phyloP scores from a whole-genome alignment of 2,113 vertebrate genomes.

The Megaptera novaeangliae region DNA sequence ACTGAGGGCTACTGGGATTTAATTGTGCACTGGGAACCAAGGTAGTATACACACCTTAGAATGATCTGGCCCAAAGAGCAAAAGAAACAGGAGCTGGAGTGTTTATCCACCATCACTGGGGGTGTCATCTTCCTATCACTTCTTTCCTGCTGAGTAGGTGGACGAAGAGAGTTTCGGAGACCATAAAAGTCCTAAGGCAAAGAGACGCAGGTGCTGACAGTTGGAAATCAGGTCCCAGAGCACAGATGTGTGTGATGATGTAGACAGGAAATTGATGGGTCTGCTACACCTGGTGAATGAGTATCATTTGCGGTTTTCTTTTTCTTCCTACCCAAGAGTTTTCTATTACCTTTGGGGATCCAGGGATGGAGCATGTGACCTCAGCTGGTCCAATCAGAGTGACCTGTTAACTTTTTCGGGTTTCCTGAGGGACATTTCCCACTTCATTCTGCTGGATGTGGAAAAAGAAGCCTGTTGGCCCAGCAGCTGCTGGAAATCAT shows the following conservation, averaged over 20 bases:
- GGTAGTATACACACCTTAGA: not conserved
- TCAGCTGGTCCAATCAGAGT: not conserved
- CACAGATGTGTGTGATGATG: not conserved
- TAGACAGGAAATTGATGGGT: not conserved
- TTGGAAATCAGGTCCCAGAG: not conserved
- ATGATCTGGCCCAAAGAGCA: not conserved
- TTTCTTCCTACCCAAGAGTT: not conserved
- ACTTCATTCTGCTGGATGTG: not conserved
- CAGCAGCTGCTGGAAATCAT: not conserved
- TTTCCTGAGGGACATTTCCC: not conserved
- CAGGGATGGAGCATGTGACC: not conserved
- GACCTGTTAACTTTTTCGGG: not conserved
- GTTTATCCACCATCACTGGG: not conserved
- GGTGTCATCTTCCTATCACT: not conserved
- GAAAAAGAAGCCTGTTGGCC: not conserved
- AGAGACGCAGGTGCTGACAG: not conserved
- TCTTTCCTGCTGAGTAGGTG: not conserved
- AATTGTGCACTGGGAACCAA: not conserved
- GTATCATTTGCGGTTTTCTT: not conserved
- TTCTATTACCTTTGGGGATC: not conserved
- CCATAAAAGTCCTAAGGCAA: not conserved
- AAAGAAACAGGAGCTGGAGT: not conserved
- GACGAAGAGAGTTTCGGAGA: not conserved
- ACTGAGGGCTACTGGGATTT: not conserved
- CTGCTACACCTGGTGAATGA: not conserved